Base-by-base conservation (phyloP, 2,797 vertebrate species). In the Sebastes itinus region DNA sequence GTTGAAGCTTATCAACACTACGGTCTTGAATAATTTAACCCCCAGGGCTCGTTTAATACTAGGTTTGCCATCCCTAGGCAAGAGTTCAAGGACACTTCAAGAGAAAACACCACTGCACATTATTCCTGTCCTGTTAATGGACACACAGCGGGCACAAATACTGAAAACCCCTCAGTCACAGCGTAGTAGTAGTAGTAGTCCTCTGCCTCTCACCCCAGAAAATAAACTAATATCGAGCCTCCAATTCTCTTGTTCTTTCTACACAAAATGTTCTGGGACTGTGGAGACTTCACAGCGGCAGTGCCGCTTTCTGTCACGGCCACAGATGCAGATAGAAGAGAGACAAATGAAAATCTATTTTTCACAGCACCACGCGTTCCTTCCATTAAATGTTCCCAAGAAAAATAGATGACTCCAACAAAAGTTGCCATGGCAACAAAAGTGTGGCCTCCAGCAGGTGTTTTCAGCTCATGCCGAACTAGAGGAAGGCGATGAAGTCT, bases 341-440 rank as follows among this genome's bases (percentile, higher is more conserved):
- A 61, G 30, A 81, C 54, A 87, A 88, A 88, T 59, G 38, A 80
- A 75, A 71, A 87, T 72, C 62, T 67, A 74, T 87, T 91, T 90
- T 78, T 83, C 83, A 81, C 74, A 63, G 67, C 77, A 56, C 77
- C 56, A 52, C 35, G 1, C 46, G 13, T 75, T 89, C 61, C 71
- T 78, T 75, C 84, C 79, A 88, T 87, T 90, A 69, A 90, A 84
- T 46, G 81, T 74, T 89, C 58, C 82, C 56, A 27, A 78, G 82
- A 78, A 82, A 88, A 85, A 88, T 32, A 84, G 78, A 88, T 64
- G 77, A 88, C 67, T 84, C 81, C 61, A 86, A 89, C 81, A 84
- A 84, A 85, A 74, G 92, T 89, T 89, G 67, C 90, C 91, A 92
- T 82, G 75, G 92, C 77, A 90, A 95, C 93, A 63, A 62, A 85